Percentiles rank a stretch among this genome's conserved stretches.
Evolutionary conservation across 1,140 invertebrate species (phyloP).

Genomic region (Mya arenaria): DNA sequence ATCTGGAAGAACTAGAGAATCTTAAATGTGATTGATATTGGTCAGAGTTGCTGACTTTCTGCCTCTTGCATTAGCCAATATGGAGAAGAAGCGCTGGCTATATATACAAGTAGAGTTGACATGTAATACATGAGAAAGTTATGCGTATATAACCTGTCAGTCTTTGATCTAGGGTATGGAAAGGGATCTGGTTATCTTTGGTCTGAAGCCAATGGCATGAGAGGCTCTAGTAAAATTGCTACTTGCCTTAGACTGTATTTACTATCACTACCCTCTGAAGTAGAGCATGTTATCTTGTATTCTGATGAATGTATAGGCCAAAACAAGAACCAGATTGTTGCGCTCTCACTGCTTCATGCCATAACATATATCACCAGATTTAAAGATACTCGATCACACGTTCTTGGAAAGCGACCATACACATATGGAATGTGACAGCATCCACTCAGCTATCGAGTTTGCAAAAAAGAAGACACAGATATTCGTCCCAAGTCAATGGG

Average conservation of each 20-base stretch:
- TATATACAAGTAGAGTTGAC: too few relatives aligned
- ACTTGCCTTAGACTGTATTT: conserved; percentile 25
- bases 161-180: too few relatives aligned
- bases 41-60: too few relatives aligned
- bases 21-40: too few relatives aligned
- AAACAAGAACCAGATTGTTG: conserved; percentile 27
- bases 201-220: conserved; percentile 64
- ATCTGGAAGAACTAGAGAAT: too few relatives aligned
- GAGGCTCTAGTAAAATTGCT: conserved; percentile 52
- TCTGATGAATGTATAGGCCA: conserved; percentile 59
- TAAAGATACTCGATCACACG: conserved; percentile 4
- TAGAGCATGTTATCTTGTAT: conserved; percentile 48
- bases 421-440: conserved; percentile 14
- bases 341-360: neutral
- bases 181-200: conserved; percentile 64
- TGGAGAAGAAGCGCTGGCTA: too few relatives aligned
- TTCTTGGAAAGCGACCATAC: conserved; percentile 27
- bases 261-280: neutral
- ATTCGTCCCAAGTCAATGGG: neutral
- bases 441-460: neutral
- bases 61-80: too few relatives aligned
- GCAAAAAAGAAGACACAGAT: neutral
- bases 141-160: conserved; percentile 61
- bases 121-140: conserved; percentile 71
- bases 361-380: neutral